Base-by-base conservation (phyloP, 64 coral and sea anemone species). In the Actinia tenebrosa region DNA sequence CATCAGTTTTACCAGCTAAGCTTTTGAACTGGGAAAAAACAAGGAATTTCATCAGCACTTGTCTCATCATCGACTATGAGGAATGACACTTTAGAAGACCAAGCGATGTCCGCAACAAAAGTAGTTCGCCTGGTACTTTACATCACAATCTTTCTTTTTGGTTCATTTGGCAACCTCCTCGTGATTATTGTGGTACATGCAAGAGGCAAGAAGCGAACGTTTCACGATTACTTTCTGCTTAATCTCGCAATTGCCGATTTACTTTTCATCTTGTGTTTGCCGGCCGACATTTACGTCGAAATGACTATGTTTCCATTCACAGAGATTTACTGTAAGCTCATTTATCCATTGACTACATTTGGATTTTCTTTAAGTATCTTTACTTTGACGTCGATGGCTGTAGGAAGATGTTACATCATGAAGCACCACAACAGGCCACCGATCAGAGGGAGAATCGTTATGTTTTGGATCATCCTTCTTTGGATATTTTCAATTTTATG, bases 201-300 rank as follows among this genome's bases (percentile, higher is more conserved):
- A 16, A 91, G 87, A 85, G 84, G 78, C 19, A 85, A 83, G 19
- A 72, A 45, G 45, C 55, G 93, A 25, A 86, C 87, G 18, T 72
- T 82, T 63, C 84, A 91, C 15, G 93, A 95, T 81, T 88, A 90
- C 8, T 92, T 95, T 23, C 89, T 95, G n/a, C 50, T 92, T 2
- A 95, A 91, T 80, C 89, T 95, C 22, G 93, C 82, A 16, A 91
- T 95, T 45, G 69, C 89, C 10, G 93, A 95, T 81, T 81, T 95
- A 16, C 79, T 84, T 22, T 91, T 82, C 64, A 85, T 88, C 8
- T 59, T 86, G 25, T 86, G n/a, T 37, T 62, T 86, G 23, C 86
- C 87, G 0, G 44, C 77, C 4, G 53, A 83, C 30, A 91, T 91
- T 30, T 89, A 89, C 77, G 3, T 26, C 30, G 18, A 58, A 18